Base-by-base conservation (phyloP, 2,113 vertebrate genomes). In the Diglossa brunneiventris region DNA sequence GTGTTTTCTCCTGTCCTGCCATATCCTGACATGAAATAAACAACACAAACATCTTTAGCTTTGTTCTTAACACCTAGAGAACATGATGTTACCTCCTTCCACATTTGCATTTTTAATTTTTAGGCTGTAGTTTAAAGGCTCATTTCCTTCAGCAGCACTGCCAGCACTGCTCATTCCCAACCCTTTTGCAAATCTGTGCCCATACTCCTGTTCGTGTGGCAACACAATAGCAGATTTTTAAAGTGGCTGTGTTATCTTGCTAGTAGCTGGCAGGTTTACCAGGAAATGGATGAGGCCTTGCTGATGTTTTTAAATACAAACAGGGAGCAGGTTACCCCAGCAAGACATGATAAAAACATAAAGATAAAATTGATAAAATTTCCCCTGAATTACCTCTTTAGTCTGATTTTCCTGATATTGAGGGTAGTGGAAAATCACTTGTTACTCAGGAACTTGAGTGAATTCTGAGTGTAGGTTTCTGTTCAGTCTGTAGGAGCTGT, bases 41-140 rank as follows among this genome's bases (percentile, higher is more conserved):
- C 35, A 27, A 42, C 70, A 92, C 56, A 80, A 66, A 83, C 79
- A 74, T 70, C 83, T 95, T 94, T 61, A 97, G 70, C 67, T 94
- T 95, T 94, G 85, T 84, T 86, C 87, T 67, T 92, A 85, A 68
- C 75, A 70, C 72, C 55, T 59, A 74, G 28, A 63, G 50, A 88
- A 83, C 28, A 20, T 33, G 64, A 74, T 74, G 64, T 44, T 90
- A 74, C 56, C 61, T 81, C 55, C 86, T 74, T 83, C 68, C 47
- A 70, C 8, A 0, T 77, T 62, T 39, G 42, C 59, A 81, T 66
- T 90, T 93, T 83, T 86, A 47, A 74, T 74, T 86, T 92, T 86
- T 31, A 83, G 76, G 86, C 72, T 52, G 42, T 31, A 74, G 79
- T 69, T 69, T 39, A 61, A 56, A 77, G 58, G 79, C 88, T 89